Conservation (phyloP, 2,113 vertebrate genomes). For the Phaethornis superciliosus region DNA sequence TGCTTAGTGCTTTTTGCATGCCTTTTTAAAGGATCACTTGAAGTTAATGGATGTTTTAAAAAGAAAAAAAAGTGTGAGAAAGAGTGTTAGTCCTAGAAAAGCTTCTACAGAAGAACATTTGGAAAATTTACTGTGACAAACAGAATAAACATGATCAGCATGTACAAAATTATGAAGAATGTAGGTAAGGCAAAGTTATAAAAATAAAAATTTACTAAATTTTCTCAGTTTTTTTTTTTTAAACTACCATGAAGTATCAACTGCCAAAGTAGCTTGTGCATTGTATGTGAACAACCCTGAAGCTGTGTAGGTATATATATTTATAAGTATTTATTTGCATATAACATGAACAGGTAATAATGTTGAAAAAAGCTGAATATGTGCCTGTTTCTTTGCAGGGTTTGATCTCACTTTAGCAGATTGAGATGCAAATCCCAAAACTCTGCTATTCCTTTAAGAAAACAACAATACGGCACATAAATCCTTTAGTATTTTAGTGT, state of each 20-base stretch:
- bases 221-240: not conserved
- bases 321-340: not conserved
- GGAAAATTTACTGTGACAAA: not conserved
- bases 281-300: not conserved
- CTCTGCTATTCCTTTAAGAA: not conserved
- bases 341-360: not conserved
- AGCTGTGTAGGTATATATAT: not conserved
- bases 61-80: not conserved
- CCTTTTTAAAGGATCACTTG: not conserved
- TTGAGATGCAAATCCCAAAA: not conserved
- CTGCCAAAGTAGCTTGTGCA: not conserved
- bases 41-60: not conserved
- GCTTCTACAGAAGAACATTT: not conserved
- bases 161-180: not conserved
- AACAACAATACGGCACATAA: not conserved
- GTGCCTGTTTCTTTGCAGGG: not conserved
- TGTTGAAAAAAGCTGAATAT: not conserved
- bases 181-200: not conserved
- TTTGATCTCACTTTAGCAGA: not conserved
- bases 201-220: not conserved
- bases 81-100: not conserved
- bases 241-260: not conserved
- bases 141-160: not conserved
- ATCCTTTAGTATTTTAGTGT: not conserved
- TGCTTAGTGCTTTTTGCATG: not conserved